Percentiles rank a stretch among this genome's conserved stretches.
phyloP scores from a whole-genome alignment of 2,113 vertebrate species.

The Gallinago jamesoni region DNA sequence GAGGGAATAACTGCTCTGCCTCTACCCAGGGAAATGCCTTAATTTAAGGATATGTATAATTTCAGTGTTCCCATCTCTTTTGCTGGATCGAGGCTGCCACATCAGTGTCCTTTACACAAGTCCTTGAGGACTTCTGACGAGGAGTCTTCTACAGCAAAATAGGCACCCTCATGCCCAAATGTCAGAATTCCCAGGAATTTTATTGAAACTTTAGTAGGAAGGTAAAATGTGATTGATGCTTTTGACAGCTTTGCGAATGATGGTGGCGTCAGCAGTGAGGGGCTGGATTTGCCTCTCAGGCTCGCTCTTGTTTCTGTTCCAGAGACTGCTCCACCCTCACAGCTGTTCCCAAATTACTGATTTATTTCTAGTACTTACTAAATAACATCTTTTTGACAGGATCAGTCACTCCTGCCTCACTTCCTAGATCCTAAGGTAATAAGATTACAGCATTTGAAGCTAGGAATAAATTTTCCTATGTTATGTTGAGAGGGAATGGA shows the following conservation, averaged over 20 bases:
- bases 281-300: background rate
- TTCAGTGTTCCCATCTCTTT: background rate
- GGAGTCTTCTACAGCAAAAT: background rate
- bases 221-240: background rate
- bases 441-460: background rate
- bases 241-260: background rate
- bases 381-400: background rate
- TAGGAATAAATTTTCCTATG: background rate
- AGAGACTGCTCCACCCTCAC: background rate
- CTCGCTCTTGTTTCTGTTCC: background rate
- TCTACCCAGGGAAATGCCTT: background rate
- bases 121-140: background rate
- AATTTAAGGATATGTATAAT: fast-evolving
- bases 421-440: background rate
- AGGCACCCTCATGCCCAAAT: background rate
- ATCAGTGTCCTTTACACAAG: background rate
- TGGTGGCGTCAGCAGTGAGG: background rate
- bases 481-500: background rate
- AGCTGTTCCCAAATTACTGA: background rate
- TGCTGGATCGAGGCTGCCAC: background rate
- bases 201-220: background rate
- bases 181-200: background rate
- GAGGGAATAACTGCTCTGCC: background rate
- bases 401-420: background rate
- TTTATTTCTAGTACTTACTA: background rate